A percentile compares a stretch with the other conserved stretches of the same genome.
These are phyloP conservation scores for Haliclona indistincta DNA, from an alignment of 37 sponge, comb jelly and placozoan species.

Conservation along the genomic window DNA sequence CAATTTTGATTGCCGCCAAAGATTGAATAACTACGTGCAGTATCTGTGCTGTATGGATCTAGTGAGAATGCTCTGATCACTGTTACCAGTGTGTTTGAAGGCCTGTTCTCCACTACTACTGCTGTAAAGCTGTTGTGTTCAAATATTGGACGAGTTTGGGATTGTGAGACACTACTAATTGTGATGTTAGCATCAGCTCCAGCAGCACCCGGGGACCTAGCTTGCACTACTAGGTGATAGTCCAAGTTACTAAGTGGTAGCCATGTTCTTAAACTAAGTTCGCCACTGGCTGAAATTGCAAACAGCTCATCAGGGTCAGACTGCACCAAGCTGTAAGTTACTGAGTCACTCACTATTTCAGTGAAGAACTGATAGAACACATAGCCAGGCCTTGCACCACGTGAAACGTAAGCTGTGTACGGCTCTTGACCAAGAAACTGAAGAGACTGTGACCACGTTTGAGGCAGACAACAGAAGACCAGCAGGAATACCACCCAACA, in stretches of 20 bases:
- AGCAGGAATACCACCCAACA: no score
- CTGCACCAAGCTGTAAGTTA: conserved; percentile 15
- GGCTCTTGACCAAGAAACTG: conserved; percentile 51
- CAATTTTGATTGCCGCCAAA: conserved; percentile 32
- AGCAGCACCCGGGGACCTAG: not conserved
- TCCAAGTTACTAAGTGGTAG: not conserved
- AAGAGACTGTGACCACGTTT: no score
- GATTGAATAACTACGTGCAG: conserved; percentile 11
- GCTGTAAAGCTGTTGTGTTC: conserved; percentile 23
- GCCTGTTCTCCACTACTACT: conserved; percentile 19
- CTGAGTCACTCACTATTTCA: conserved; percentile 6
- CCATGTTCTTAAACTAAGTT: not conserved
- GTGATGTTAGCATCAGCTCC: conserved; percentile 1
- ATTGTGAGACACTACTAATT: conserved; percentile 19
- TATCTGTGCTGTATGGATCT: not conserved
- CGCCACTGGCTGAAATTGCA: conserved; percentile 1
- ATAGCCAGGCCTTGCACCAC: conserved; percentile 1
- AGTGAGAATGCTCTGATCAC: conserved; percentile 30
- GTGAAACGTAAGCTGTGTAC: conserved; percentile 33
- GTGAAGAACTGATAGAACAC: conserved; percentile 45
- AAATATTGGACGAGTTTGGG: conserved; percentile 19
- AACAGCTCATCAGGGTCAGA: conserved; percentile 1
- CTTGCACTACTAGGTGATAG: conserved; percentile 29
- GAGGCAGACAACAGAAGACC: no score
- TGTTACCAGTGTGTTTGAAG: not conserved